phyloP scores from a whole-genome alignment of 2,113 vertebrate genomes.

The Micronisus gabar region DNA sequence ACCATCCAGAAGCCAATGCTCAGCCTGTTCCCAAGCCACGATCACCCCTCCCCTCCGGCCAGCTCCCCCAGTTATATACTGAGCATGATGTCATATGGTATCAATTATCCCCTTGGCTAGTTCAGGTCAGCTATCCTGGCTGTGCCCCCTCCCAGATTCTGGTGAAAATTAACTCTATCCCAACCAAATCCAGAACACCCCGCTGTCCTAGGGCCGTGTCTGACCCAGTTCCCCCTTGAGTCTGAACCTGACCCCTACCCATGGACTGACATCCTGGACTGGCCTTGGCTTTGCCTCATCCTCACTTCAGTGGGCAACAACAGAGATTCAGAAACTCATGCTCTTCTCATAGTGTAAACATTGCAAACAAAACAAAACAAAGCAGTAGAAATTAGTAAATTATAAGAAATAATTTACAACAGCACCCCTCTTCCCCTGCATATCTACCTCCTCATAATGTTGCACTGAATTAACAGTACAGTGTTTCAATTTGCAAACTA shows the following conservation, averaged over 20 bases:
- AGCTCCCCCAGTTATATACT: no score
- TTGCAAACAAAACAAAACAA: background rate
- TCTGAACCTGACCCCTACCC: background rate
- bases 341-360: background rate
- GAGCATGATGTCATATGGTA: no score
- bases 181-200: no score
- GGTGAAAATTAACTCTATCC: no score
- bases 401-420: background rate
- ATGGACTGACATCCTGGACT: background rate
- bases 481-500: background rate
- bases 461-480: background rate
- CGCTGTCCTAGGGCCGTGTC: fast-evolving
- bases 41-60: no score
- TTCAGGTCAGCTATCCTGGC: no score
- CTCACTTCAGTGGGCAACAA: background rate
- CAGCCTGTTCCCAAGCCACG: no score
- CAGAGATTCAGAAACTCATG: background rate
- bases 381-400: background rate
- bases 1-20: no score
- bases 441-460: background rate
- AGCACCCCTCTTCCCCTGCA: background rate
- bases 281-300: background rate
- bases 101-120: no score
- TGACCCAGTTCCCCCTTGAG: background rate
- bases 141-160: no score